Conservation (phyloP, 2,888 invertebrate genomes). For the Colostygia pectinataria region DNA sequence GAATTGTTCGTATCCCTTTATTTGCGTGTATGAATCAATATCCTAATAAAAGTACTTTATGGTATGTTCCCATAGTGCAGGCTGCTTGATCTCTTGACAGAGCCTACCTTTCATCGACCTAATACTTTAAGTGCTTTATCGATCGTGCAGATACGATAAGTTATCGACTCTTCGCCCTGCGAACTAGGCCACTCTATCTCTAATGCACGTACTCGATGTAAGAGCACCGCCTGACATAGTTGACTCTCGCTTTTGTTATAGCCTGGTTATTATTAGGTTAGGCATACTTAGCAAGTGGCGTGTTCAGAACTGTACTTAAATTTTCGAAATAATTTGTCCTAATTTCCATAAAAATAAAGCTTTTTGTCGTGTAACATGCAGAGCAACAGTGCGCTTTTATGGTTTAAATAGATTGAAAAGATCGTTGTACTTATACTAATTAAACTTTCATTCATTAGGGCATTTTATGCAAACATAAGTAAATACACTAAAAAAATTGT, state of each 20-base stretch:
- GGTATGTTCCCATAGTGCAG: conserved; percentile 3
- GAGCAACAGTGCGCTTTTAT: no score
- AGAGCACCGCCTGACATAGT: conserved; percentile 52
- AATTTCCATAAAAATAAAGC: no score
- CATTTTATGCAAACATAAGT: no score
- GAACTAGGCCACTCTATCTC: conserved; percentile 69
- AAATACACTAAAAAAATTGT: no score
- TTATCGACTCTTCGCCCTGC: conserved; percentile 58
- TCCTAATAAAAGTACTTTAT: not conserved
- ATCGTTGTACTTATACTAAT: no score
- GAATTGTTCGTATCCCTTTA: not conserved
- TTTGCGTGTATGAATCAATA: conserved; percentile 35
- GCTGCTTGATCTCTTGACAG: conserved; percentile 1
- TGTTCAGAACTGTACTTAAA: not conserved
- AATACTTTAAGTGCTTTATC: conserved; percentile 61
- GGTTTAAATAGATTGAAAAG: no score
- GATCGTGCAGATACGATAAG: conserved; percentile 64
- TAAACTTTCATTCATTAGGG: no score
- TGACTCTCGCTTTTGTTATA: conserved; percentile 51
- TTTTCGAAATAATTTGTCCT: no score
- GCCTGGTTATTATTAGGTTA: conserved; percentile 42
- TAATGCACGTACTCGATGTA: conserved; percentile 47
- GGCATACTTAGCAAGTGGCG: conserved; percentile 29
- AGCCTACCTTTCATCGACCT: conserved; percentile 27
- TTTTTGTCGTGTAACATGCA: no score